Percentiles rank a stretch among this genome's conserved stretches.
phyloP scores from a whole-genome alignment of 2,113 vertebrate species.

The Osmerus mordax region DNA sequence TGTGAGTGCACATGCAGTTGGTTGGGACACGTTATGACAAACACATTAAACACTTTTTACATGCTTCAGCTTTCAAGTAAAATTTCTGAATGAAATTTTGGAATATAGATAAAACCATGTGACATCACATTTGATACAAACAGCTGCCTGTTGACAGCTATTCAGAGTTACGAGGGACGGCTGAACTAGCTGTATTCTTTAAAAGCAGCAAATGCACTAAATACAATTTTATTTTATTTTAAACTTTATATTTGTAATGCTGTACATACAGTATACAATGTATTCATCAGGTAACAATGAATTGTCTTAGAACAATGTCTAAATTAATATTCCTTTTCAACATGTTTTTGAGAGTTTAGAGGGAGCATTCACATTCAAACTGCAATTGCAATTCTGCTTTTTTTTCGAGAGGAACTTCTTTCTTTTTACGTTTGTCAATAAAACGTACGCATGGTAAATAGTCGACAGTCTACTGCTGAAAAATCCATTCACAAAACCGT shows the following conservation, averaged over 20 bases:
- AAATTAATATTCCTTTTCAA: too few species aligned
- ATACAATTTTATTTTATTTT: too few species aligned
- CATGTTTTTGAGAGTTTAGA: too few species aligned
- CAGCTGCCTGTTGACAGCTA: conserved; percentile 37
- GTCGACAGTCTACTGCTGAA: conserved; percentile 55
- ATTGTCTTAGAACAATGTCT: too few species aligned
- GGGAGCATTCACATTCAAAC: too few species aligned
- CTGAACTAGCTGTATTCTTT: too few species aligned
- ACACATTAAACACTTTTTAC: conserved; percentile 23
- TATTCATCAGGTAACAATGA: too few species aligned
- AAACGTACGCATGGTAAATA: conserved; percentile 56
- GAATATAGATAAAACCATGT: conserved; percentile 25
- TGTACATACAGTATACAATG: too few species aligned
- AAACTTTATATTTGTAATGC: too few species aligned
- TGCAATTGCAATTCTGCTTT: conserved; percentile 49
- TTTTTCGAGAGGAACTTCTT: conserved; percentile 2
- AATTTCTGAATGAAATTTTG: conserved; percentile 45
- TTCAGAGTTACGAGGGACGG: too few species aligned
- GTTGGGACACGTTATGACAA: conserved; percentile 59
- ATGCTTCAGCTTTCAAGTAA: conserved; percentile 37
- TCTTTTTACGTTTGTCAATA: conserved; percentile 35
- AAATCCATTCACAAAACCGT: conserved; percentile 64
- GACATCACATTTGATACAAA: conserved; percentile 37
- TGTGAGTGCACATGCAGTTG: conserved; percentile 72
- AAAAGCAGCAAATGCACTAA: too few species aligned